Conservation (phyloP, 2,113 vertebrate species). For the Psophia crepitans region DNA sequence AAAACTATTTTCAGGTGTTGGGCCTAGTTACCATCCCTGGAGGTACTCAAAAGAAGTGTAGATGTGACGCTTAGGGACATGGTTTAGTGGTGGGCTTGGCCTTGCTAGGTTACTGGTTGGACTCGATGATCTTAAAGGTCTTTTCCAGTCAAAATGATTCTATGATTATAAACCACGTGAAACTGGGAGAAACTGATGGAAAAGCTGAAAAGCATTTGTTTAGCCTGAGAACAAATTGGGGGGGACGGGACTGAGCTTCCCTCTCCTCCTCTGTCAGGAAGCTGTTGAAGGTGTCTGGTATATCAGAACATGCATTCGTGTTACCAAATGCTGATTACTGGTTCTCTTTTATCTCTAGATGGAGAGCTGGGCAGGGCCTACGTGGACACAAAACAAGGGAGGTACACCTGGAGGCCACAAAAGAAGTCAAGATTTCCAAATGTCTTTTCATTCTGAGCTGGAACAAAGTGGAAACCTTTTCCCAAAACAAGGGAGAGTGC, state of each 20-base stretch:
- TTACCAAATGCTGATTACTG: background rate
- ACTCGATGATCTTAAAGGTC: no score
- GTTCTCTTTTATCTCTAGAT: background rate
- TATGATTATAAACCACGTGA: background rate
- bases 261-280: background rate
- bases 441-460: background rate
- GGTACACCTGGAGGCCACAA: rapidly evolving
- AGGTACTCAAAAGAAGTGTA: no score
- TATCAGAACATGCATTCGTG: background rate
- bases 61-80: no score
- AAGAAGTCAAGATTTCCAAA: background rate
- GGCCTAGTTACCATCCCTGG: background rate
- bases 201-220: background rate
- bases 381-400: background rate
- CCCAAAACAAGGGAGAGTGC: background rate
- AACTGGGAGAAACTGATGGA: background rate
- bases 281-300: background rate
- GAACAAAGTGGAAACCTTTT: background rate
- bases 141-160: no score
- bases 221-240: background rate
- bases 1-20: background rate
- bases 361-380: background rate
- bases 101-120: no score
- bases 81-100: no score
- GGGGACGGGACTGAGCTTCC: background rate